These are phyloP conservation scores for Eulemur mongoz DNA, from an alignment of 2,797 vertebrate species.

Conservation along the genomic window DNA sequence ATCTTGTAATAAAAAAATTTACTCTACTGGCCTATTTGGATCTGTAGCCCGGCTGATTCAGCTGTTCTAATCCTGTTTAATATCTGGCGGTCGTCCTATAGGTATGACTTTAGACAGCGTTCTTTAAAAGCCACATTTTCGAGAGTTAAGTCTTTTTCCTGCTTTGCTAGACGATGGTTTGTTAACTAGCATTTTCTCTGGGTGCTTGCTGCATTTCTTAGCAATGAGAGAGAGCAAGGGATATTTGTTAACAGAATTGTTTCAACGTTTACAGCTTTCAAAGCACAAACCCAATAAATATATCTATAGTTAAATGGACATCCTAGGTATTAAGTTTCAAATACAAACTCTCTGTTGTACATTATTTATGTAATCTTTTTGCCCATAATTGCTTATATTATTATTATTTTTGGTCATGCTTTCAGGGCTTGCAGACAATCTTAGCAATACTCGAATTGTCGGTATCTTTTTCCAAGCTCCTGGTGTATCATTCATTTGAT, in stretches of 20 bases:
- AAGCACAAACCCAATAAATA: background rate
- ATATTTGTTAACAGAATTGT: background rate
- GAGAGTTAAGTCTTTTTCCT: background rate
- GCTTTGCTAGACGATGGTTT: background rate
- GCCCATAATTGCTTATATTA: background rate
- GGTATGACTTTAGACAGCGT: background rate
- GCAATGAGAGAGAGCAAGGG: background rate
- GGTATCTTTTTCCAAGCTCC: conserved; percentile 88
- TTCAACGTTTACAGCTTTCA: background rate
- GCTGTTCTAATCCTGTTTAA: background rate
- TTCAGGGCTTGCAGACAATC: conserved; percentile 90
- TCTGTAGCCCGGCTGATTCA: background rate
- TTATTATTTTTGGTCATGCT: conserved; percentile 40
- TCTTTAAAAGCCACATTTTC: background rate
- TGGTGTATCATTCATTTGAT: conserved; percentile 92
- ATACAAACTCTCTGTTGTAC: background rate
- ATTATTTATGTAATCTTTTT: background rate
- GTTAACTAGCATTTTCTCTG: background rate
- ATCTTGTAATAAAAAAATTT: background rate
- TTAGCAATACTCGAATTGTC: conserved; percentile 91
- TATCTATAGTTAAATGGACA: background rate
- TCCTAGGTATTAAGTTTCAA: background rate
- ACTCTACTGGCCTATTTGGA: background rate
- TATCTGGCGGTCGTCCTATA: background rate
- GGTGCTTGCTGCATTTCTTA: background rate